A percentile compares a stretch with the other conserved stretches of the same genome.
These are phyloP conservation scores for Homalodisca vitripennis DNA, from an alignment of 1,140 invertebrate genomes.

Conservation along the genomic window DNA sequence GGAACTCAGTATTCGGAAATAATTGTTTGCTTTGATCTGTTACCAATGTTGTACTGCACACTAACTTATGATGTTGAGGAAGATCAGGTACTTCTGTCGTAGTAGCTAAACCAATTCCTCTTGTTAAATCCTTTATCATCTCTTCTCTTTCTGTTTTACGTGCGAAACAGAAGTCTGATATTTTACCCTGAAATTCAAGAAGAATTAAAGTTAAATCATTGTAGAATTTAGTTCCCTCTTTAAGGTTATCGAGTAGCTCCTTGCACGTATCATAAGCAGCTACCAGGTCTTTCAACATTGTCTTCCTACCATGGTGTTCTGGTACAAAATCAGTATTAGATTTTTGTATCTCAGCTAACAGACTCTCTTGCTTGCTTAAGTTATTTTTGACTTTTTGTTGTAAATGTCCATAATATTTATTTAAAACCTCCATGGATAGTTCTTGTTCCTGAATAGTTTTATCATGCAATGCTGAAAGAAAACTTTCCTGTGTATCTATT, in stretches of 20 bases:
- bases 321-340: not conserved
- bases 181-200: constrained; percentile 93
- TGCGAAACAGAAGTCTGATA: constrained; percentile 97
- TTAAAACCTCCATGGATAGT: not conserved
- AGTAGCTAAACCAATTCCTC: no score
- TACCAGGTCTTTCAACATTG: not conserved
- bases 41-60: no score
- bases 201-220: not conserved
- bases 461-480: not conserved
- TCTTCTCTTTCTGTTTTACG: constrained; percentile 99
- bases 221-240: not conserved
- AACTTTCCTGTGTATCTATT: not conserved
- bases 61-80: no score
- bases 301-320: not conserved
- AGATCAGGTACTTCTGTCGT: no score
- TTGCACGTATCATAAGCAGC: not conserved
- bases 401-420: not conserved
- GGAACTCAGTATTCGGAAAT: no score
- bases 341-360: not conserved
- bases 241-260: not conserved
- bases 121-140: no score
- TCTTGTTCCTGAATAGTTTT: not conserved
- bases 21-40: no score
- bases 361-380: not conserved
- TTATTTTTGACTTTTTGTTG: not conserved